Evolutionary conservation across 92 coral and sea anemone genomes (phyloP).

Genomic region (Paramuricea clavata): DNA sequence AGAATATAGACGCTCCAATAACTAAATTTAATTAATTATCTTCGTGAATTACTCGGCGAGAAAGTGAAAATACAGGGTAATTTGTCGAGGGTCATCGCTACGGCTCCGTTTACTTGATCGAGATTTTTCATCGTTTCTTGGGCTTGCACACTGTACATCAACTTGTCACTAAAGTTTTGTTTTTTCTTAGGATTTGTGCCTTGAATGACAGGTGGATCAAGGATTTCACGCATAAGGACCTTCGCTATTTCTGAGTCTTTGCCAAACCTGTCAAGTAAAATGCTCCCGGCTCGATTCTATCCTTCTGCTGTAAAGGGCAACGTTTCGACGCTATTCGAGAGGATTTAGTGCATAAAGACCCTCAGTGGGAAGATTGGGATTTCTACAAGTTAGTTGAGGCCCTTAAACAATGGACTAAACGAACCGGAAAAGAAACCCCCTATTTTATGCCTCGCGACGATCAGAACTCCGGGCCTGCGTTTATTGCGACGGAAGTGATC

Average conservation of each 20-base stretch:
- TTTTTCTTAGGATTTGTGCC: neutral
- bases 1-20: neutral
- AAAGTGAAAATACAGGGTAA: neutral
- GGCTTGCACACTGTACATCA: conserved; percentile 13
- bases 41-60: neutral
- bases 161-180: conserved; percentile 14
- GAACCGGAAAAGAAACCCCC: no score
- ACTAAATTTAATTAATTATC: neutral
- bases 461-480: no score
- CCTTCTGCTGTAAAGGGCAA: neutral
- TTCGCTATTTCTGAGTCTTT: neutral
- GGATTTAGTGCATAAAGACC: no score
- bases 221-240: neutral
- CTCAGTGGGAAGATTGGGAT: no score
- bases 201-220: neutral
- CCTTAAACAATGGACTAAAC: no score
- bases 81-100: neutral
- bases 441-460: no score
- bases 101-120: conserved; percentile 17
- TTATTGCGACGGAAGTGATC: no score
- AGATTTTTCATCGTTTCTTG: conserved; percentile 25
- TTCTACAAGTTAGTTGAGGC: no score
- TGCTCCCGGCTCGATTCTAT: neutral
- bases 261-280: neutral
- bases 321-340: neutral